Evolutionary conservation across 2,797 vertebrate genomes (phyloP), one percentile per base, ranked within the genome.

Genomic region (Ctenopoma multispine): DNA sequence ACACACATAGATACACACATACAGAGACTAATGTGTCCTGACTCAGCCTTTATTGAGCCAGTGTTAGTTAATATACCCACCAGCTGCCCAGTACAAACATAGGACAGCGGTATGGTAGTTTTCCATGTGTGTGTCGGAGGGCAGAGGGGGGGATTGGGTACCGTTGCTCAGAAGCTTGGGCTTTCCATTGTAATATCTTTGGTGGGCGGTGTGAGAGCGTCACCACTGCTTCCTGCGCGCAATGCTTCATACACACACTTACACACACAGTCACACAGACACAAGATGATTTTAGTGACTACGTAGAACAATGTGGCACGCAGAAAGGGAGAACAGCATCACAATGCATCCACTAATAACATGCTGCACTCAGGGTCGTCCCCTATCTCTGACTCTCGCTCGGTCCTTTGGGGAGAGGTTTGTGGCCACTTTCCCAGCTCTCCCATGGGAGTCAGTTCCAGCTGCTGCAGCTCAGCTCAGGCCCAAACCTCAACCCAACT

Each of bases 351-450:
- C 63, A 70, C 81, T 87, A 81, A 89, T 79, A 81, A 77, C 70
- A 80, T 47, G 51, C 81, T 87, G 73, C 49, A 62, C 48, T 65
- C 61, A 34, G 79, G 77, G 77, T 80, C 57, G 13, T 53, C 54
- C 66, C 55, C 68, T 59, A 21, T 63, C 29, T 56, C 56, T 24
- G 53, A 41, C 49, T 86, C 54, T 63, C 10, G 1, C 40, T 23
- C 54, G 47, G 68, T 78, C 69, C 81, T 77, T 47, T 61, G 69
- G 53, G 84, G 77, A 55, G 43, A 54, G 61, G 38, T 77, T 75
- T 77, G 87, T 79, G 85, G 87, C 83, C 77, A 63, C 69, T 91
- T 93, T 93, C 90, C 90, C 91, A 93, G 89, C 83, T 75, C 61
- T 86, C 91, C 90, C 87, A 44, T 0, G 8, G 80, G 90, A 89